Conservation (phyloP, 2,797 vertebrate genomes). For the Gorsachius magnificus region DNA sequence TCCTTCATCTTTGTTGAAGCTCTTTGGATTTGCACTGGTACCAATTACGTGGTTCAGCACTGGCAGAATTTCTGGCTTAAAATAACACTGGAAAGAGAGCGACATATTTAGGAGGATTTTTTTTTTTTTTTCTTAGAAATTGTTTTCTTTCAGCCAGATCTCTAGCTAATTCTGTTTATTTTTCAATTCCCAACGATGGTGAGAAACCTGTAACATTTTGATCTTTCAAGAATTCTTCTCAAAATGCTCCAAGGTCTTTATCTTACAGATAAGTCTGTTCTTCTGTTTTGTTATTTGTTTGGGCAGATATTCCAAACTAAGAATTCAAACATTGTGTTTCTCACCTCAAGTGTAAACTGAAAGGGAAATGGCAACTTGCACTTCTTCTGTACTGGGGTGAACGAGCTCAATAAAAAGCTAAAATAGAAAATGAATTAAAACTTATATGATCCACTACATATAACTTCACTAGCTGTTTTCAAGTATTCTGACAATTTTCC, state of each 20-base stretch:
- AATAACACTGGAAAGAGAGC: not conserved
- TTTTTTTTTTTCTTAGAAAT: not conserved
- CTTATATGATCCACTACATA: not conserved
- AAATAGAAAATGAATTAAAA: not conserved
- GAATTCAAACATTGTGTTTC: not conserved
- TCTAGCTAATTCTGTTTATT: constrained; percentile 20
- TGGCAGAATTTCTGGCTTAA: not conserved
- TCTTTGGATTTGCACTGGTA: not conserved
- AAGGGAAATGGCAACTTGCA: not conserved
- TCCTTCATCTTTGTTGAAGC: not conserved
- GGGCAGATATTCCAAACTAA: not conserved
- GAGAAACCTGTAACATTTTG: constrained; percentile 11
- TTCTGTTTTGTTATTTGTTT: constrained; percentile 23
- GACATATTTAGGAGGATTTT: not conserved
- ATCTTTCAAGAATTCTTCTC: constrained; percentile 1
- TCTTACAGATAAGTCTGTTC: not conserved
- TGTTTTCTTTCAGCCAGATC: not conserved
- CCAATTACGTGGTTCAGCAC: not conserved
- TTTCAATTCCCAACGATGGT: not conserved
- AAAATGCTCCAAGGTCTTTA: constrained; percentile 6
- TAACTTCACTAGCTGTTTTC: not conserved
- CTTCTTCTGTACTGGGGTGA: not conserved
- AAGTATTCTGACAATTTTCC: not conserved
- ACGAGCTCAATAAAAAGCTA: not conserved
- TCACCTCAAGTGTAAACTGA: not conserved